Conservation (phyloP, 2,113 vertebrate genomes). For the Hylia prasina region DNA sequence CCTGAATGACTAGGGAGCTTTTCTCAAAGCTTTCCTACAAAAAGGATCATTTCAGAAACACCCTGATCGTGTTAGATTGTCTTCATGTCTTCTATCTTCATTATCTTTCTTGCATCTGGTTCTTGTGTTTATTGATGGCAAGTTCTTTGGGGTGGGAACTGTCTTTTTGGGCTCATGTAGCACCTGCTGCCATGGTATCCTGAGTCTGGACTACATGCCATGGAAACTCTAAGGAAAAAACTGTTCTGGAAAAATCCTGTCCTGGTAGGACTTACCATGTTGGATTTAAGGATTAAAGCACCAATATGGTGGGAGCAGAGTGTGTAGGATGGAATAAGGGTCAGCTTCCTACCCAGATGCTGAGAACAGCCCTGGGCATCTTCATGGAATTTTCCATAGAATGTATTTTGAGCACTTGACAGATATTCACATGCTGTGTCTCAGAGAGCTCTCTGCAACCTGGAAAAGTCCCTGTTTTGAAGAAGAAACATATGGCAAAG, state of each 20-base stretch:
- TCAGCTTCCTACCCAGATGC: neutral
- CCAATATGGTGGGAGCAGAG: neutral
- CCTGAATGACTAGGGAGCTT: neutral
- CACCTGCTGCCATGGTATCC: neutral
- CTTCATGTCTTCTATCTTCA: neutral
- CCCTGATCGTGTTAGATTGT: neutral
- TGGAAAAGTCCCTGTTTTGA: neutral
- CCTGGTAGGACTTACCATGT: neutral
- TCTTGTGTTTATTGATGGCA: neutral
- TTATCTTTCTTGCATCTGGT: neutral
- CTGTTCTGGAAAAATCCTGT: neutral
- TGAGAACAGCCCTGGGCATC: neutral
- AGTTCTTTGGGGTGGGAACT: neutral
- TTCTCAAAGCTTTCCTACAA: neutral
- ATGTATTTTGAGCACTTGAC: neutral
- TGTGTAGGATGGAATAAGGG: neutral
- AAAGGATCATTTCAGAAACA: neutral
- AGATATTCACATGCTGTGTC: neutral
- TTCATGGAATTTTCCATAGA: neutral
- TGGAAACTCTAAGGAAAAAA: neutral
- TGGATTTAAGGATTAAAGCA: neutral
- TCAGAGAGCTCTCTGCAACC: neutral
- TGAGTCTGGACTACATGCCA: neutral
- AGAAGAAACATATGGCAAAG: neutral
- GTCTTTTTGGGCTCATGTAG: neutral